Evolutionary conservation across 2,113 vertebrate species (phyloP).

Genomic region (Oryzias curvinotus): DNA sequence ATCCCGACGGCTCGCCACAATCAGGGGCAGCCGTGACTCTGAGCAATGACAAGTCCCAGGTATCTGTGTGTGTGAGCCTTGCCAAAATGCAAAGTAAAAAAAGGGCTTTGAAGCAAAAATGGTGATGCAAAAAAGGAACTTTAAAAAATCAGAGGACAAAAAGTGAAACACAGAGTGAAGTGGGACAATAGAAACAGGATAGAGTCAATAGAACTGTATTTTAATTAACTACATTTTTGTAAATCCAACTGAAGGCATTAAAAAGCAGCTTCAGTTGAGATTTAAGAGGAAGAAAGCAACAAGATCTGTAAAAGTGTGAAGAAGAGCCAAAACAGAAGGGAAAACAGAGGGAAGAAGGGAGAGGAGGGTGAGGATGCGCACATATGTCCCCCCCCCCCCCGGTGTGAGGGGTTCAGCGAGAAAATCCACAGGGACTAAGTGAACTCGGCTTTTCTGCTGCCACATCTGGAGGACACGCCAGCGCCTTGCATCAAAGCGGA

Average conservation of each 20-base stretch:
- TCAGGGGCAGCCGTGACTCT: conserved; percentile 19
- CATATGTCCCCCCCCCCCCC: conserved; percentile 17
- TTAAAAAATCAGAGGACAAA: background rate
- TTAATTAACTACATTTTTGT: background rate
- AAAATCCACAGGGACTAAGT: conserved; percentile 51
- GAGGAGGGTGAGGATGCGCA: conserved; percentile 6
- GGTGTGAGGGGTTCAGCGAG: conserved; percentile 26
- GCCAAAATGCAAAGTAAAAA: background rate
- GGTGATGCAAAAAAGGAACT: background rate
- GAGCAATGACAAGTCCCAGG: background rate
- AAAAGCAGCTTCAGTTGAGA: conserved; percentile 21
- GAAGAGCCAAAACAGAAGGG: background rate
- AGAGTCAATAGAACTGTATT: conserved; percentile 3
- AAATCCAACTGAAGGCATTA: conserved; percentile 4
- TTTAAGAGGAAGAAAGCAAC: conserved; percentile 1
- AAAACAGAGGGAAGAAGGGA: background rate
- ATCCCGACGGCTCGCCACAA: conserved; percentile 23
- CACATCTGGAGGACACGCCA: conserved; percentile 72
- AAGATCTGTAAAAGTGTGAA: background rate
- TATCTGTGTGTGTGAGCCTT: conserved; percentile 22
- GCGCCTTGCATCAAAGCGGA: conserved; percentile 60
- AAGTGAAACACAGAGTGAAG: background rate
- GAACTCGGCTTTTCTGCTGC: conserved; percentile 48
- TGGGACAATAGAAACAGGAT: too few relatives aligned
- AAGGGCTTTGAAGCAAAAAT: background rate